phyloP scores from a whole-genome alignment of 2,797 vertebrate species.

The Bradypodion ventrale region DNA sequence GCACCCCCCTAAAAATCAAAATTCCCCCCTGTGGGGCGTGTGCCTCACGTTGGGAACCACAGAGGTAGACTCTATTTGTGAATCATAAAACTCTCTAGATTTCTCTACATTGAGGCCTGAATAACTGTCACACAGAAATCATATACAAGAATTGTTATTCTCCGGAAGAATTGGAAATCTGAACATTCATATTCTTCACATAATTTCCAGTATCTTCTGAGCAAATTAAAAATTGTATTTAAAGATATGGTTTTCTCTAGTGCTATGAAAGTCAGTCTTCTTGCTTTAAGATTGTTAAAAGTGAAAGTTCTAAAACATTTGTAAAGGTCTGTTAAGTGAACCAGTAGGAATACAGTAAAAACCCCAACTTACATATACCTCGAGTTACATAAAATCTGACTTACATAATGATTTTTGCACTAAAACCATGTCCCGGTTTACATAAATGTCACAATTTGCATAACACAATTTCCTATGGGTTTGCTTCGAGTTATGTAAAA shows the following conservation, averaged over 20 bases:
- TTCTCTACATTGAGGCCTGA: neutral
- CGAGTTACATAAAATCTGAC: too few relatives aligned
- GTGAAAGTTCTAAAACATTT: neutral
- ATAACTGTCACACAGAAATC: neutral
- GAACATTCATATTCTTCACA: neutral
- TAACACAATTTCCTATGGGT: too few relatives aligned
- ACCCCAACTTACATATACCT: too few relatives aligned
- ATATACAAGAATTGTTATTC: neutral
- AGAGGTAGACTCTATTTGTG: too few relatives aligned
- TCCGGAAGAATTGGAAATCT: neutral
- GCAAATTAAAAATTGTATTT: neutral
- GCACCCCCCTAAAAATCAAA: too few relatives aligned
- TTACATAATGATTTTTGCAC: too few relatives aligned
- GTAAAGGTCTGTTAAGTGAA: neutral
- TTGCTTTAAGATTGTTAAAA: neutral
- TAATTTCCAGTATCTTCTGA: neutral
- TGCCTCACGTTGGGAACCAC: neutral
- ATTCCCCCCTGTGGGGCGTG: too few relatives aligned
- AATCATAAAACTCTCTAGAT: neutral
- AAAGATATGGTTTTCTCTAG: neutral
- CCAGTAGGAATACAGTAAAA: neutral
- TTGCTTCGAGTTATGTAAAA: too few relatives aligned
- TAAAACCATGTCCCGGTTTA: too few relatives aligned
- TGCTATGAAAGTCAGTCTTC: neutral
- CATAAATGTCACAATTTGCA: too few relatives aligned